Percentiles rank a stretch among this genome's conserved stretches.
Evolutionary conservation across 2,797 vertebrate species (phyloP).

Genomic region (Crax fasciolata): DNA sequence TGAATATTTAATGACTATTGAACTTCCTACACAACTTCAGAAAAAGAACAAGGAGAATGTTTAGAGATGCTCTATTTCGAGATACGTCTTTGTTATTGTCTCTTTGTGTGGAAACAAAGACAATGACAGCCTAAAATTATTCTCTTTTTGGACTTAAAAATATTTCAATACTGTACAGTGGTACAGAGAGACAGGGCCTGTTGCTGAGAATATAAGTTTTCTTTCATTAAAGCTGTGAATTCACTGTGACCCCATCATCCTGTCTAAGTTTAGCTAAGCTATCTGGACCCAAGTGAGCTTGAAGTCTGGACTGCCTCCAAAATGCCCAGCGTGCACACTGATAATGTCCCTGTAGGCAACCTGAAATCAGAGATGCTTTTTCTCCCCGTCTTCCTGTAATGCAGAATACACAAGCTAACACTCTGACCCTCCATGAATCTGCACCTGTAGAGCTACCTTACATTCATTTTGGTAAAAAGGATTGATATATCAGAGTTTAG

Average conservation of each 20-base stretch:
- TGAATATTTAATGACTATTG: not conserved
- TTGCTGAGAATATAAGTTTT: not conserved
- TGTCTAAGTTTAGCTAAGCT: constrained; percentile 8
- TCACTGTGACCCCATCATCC: not conserved
- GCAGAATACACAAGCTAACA: not conserved
- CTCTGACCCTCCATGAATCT: not conserved
- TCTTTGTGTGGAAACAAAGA: not conserved
- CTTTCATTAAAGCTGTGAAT: not conserved
- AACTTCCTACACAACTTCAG: not conserved
- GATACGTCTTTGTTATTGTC: not conserved
- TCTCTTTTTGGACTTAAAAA: not conserved
- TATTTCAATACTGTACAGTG: not conserved
- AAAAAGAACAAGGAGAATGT: not conserved
- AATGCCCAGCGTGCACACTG: not conserved
- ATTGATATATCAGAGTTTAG: not conserved
- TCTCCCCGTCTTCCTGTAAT: accelerated
- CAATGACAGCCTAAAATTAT: not conserved
- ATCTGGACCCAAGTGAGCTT: not conserved
- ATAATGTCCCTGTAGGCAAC: not conserved
- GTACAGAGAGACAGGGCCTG: not conserved
- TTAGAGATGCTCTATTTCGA: not conserved
- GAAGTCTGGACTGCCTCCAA: not conserved
- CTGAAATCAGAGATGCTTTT: not conserved
- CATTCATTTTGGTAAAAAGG: not conserved
- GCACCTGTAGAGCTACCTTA: not conserved